Percentiles rank a stretch among this genome's conserved stretches.
phyloP scores from a whole-genome alignment of 1,140 invertebrate genomes.

The Cyrtorhinus lividipennis region DNA sequence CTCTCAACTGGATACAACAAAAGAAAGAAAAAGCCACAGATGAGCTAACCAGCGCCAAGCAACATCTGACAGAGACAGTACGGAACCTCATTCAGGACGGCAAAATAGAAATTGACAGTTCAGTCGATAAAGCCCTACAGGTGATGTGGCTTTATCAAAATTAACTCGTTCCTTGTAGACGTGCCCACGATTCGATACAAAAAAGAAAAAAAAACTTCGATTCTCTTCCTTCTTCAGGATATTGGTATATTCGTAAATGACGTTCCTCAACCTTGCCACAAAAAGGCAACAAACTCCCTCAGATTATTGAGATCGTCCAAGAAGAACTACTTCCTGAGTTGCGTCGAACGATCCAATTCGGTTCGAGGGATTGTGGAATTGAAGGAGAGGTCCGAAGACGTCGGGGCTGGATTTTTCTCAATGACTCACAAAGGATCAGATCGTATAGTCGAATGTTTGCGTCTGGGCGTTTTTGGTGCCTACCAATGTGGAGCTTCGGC shows the following conservation, averaged over 20 bases:
- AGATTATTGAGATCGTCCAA: not conserved
- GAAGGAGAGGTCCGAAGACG: not conserved
- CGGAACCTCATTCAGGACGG: not conserved
- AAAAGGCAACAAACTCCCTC: not conserved
- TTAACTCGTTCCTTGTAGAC: too few relatives aligned
- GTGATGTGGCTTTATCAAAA: too few relatives aligned
- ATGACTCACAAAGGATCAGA: not conserved
- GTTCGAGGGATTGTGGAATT: not conserved
- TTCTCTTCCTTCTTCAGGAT: too few relatives aligned
- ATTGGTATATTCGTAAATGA: not conserved
- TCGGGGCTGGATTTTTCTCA: not conserved
- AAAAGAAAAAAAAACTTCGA: too few relatives aligned
- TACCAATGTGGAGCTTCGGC: not conserved
- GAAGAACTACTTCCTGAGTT: not conserved
- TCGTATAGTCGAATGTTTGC: not conserved
- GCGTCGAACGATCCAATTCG: not conserved
- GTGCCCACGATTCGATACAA: too few relatives aligned
- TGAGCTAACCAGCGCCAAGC: not conserved
- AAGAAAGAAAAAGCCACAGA: not conserved
- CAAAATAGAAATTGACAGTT: not conserved
- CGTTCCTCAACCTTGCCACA: not conserved
- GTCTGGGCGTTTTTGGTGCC: not conserved
- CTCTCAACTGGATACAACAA: not conserved
- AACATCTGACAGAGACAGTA: not conserved
- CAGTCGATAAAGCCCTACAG: not conserved